A percentile compares a stretch with the other conserved stretches of the same genome.
Conservation (phyloP, 2,888 invertebrate genomes). For the Acronicta leporina region DNA sequence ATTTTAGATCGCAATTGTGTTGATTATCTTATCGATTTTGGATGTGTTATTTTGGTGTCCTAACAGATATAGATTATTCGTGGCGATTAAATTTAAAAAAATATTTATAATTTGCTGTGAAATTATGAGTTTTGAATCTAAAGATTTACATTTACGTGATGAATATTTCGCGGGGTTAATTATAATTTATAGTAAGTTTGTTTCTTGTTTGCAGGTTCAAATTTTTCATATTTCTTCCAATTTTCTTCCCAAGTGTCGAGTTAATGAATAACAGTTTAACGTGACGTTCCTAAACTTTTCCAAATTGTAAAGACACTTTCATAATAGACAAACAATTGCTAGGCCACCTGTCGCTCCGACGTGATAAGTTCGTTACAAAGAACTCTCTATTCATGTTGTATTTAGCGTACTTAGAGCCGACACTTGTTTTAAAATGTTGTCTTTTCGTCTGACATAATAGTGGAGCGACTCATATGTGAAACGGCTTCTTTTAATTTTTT, state of each 20-base stretch:
- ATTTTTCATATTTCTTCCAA: background rate
- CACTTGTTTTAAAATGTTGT: slow-evolving; percentile 19
- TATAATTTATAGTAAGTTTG: too few relatives aligned
- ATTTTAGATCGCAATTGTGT: too few relatives aligned
- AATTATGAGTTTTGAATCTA: too few relatives aligned
- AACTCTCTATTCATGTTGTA: slow-evolving; percentile 42
- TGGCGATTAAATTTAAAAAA: too few relatives aligned
- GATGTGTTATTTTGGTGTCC: background rate
- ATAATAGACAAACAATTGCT: slow-evolving; percentile 45
- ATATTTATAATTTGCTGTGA: too few relatives aligned
- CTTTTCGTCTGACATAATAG: slow-evolving; percentile 1
- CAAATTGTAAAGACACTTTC: slow-evolving; percentile 34
- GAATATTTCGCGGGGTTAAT: too few relatives aligned
- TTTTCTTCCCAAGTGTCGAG: slow-evolving; percentile 9
- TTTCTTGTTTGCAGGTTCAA: too few relatives aligned
- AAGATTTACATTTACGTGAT: too few relatives aligned
- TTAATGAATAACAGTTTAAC: slow-evolving; percentile 26
- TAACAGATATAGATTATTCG: too few relatives aligned
- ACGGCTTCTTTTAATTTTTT: background rate
- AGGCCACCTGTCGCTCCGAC: slow-evolving; percentile 25
- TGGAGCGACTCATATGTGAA: background rate
- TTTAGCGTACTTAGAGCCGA: slow-evolving; percentile 50
- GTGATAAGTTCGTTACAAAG: slow-evolving; percentile 48
- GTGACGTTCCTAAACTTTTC: slow-evolving; percentile 22
- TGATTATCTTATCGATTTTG: background rate